Conservation (phyloP, 2,888 invertebrate species). For the Paralinhomoeus sp. region DNA sequence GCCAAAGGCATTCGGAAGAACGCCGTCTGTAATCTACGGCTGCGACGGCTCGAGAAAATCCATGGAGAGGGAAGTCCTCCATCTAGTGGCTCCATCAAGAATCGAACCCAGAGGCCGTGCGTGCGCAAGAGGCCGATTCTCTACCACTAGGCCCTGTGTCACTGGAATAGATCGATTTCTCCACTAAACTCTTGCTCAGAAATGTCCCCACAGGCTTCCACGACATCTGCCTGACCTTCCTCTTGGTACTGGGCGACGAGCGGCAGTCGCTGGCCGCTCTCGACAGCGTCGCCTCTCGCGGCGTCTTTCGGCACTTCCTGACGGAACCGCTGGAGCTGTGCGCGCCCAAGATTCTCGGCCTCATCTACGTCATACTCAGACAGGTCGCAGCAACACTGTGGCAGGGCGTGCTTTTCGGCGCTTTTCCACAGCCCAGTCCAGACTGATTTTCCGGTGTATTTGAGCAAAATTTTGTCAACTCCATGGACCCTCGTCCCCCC, state of each 20-base stretch:
- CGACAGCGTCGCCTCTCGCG: not conserved
- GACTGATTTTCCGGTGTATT: too few species aligned
- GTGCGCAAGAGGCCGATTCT: too few species aligned
- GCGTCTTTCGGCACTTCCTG: slow-evolving; percentile 7
- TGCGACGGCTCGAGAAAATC: not conserved
- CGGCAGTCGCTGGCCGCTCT: slow-evolving; percentile 10
- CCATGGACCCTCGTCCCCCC: too few species aligned
- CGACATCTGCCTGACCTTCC: slow-evolving; percentile 19
- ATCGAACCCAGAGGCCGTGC: too few species aligned
- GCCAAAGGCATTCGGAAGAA: too few species aligned
- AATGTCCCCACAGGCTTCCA: slow-evolving; percentile 16
- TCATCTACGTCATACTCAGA: slow-evolving; percentile 1
- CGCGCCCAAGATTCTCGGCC: slow-evolving; percentile 8
- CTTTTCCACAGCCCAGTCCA: too few species aligned
- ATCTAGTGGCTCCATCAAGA: too few species aligned
- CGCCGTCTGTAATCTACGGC: too few species aligned
- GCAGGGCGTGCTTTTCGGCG: too few species aligned
- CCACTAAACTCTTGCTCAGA: slow-evolving; percentile 3
- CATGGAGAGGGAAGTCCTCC: not conserved
- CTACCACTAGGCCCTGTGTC: too few species aligned
- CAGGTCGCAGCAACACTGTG: too few species aligned
- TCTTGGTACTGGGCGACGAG: slow-evolving; percentile 15
- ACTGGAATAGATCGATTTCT: not conserved
- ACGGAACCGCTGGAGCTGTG: slow-evolving; percentile 14
- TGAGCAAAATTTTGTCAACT: too few species aligned